Base-by-base conservation (phyloP, 2,113 vertebrate species). In the Ammospiza caudacuta region DNA sequence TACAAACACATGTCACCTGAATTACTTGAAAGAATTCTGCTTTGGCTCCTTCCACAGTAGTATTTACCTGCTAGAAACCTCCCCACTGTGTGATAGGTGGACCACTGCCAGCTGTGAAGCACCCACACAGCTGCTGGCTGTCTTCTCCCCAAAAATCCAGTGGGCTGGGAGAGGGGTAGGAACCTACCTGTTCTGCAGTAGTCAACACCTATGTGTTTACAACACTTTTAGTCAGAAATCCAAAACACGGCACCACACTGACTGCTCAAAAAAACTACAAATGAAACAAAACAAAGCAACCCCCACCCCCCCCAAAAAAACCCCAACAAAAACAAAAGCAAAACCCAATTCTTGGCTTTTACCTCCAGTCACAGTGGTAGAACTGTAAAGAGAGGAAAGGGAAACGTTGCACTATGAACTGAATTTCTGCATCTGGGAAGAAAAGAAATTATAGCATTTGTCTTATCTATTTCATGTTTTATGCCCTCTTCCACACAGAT, bases 71-170 rank as follows among this genome's bases (percentile, higher is more conserved):
- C 33, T 75, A 21, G 29, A 82, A 78, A 68, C 0, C 0, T 58
- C 72, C 74, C 33, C 17, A 12, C 12, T 54, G 12, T 46, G 29
- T 63, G 23, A 35, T 21, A 58, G 10, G 12, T 39, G 90, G 33
- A 63, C 18, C 39, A 58, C 33, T 63, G 31, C 8, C 74, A 78
- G 25, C 24, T 63, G 19, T 2, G 20, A 51, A 80, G 29, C 22
- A 61, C 22, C 25, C 35, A 68, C 25, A 80, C 12, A 68, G 27
- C 23, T 5, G 1, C 31, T 41, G 1, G 0, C 16, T 64, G 15
- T 41, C 6, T 63, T 55, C 5, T 18, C 10, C 23, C 11, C 9
- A 15, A 22, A 76, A 28, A 7, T 54, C 21, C 13, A 39, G 1
- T 6, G 28, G 22, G 54, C 54, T 9, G 4, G 37, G 15, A 81